Evolutionary conservation across 2,113 vertebrate genomes (phyloP).

Genomic region (Heterotilapia buettikoferi): DNA sequence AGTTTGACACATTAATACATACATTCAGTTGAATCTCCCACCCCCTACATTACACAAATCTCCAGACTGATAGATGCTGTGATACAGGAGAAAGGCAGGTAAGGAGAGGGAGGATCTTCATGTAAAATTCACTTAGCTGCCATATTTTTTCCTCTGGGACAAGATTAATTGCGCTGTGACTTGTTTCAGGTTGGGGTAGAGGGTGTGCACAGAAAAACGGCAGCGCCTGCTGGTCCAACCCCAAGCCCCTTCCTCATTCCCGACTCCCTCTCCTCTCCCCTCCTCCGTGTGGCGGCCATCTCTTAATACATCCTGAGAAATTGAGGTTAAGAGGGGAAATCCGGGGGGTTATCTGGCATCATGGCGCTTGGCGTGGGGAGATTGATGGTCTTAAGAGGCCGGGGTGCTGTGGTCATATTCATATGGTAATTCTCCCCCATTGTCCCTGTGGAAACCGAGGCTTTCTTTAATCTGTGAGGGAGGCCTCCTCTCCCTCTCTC

Average conservation of each 20-base stretch:
- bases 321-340: constrained; percentile 85
- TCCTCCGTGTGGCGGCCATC: constrained; percentile 52
- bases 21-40: neutral
- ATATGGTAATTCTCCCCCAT: constrained; percentile 78
- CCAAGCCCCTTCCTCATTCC: constrained; percentile 36
- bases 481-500: constrained; percentile 40
- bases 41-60: constrained; percentile 21
- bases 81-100: constrained; percentile 23
- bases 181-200: constrained; percentile 67
- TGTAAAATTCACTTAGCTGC: constrained; percentile 81
- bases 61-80: constrained; percentile 25
- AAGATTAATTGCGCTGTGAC: constrained; percentile 79
- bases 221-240: constrained; percentile 16
- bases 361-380: constrained; percentile 65
- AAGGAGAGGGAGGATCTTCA: constrained; percentile 70
- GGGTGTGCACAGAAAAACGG: constrained; percentile 46
- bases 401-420: constrained; percentile 73
- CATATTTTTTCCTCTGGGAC: constrained; percentile 70
- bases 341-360: constrained; percentile 78
- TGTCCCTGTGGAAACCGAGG: constrained; percentile 66
- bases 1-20: constrained; percentile 1
- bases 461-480: constrained; percentile 76
- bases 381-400: constrained; percentile 79
- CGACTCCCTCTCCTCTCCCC: constrained; percentile 44
- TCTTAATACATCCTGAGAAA: constrained; percentile 81